These are phyloP conservation scores for Netelia inedita DNA, from an alignment of 2,888 invertebrate genomes.

Conservation along the genomic window DNA sequence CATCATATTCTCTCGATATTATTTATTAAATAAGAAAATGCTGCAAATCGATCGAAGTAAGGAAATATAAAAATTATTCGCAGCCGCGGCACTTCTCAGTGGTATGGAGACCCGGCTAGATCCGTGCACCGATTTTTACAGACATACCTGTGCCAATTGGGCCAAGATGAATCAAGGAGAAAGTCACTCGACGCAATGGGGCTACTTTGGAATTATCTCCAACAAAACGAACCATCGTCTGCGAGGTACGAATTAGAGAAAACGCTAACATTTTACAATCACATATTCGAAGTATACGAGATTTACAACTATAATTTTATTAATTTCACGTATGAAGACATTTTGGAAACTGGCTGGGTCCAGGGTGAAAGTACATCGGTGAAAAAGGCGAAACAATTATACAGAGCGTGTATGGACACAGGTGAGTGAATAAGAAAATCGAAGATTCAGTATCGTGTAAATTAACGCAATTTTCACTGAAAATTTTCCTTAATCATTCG, in stretches of 20 bases:
- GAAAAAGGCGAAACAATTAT: conserved; percentile 48
- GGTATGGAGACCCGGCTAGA: conserved; percentile 80
- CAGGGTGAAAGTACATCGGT: conserved; percentile 19
- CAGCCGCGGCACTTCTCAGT: conserved; percentile 44
- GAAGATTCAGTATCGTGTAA: too few species aligned
- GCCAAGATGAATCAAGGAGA: background rate
- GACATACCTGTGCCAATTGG: conserved; percentile 81
- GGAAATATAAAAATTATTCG: conserved; percentile 7
- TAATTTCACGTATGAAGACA: conserved; percentile 23
- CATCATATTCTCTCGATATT: background rate
- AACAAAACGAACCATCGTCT: conserved; percentile 28
- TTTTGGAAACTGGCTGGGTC: conserved; percentile 29
- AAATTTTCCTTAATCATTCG: background rate
- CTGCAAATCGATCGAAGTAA: background rate
- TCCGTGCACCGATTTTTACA: conserved; percentile 84
- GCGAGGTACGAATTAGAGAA: conserved; percentile 40
- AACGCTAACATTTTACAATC: background rate
- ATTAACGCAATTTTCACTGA: too few species aligned
- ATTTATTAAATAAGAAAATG: background rate
- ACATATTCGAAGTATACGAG: background rate
- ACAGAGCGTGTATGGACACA: conserved; percentile 47
- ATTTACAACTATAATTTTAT: conserved; percentile 5
- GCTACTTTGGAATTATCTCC: conserved; percentile 8
- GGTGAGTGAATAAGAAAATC: conserved; percentile 4
- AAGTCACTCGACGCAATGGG: background rate